phyloP scores from a whole-genome alignment of 2,888 invertebrate genomes.

The Platynereis dumerilii region DNA sequence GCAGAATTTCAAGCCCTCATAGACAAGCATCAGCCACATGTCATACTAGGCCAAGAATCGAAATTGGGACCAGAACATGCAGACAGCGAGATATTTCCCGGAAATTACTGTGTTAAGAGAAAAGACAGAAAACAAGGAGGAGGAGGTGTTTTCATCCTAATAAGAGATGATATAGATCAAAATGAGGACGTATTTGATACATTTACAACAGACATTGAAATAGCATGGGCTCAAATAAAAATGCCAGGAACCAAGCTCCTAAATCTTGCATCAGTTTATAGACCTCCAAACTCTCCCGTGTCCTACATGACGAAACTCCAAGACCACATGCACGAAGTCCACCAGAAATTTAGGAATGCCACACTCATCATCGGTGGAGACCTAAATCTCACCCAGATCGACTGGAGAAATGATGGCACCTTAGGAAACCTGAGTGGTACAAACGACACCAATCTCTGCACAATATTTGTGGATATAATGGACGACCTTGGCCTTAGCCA shows the following conservation, averaged over 20 bases:
- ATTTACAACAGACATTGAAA: background rate
- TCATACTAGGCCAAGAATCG: too few species aligned
- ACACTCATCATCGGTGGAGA: background rate
- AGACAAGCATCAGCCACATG: too few species aligned
- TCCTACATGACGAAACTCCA: background rate
- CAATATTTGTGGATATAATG: background rate
- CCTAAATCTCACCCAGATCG: background rate
- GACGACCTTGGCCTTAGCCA: background rate
- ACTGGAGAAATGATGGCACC: background rate
- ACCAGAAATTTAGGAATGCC: background rate
- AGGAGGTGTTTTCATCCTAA: constrained; percentile 1
- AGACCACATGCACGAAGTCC: background rate
- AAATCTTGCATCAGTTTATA: background rate
- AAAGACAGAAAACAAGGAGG: background rate
- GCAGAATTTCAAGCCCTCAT: too few species aligned
- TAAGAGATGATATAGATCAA: background rate
- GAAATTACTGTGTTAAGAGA: background rate
- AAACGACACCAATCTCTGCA: background rate
- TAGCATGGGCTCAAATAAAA: background rate
- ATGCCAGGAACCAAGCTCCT: background rate
- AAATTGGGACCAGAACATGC: too few species aligned
- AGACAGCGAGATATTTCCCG: too few species aligned
- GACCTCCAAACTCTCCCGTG: background rate
- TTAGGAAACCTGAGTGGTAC: background rate
- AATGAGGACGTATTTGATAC: background rate